Percentiles rank a stretch among this genome's conserved stretches.
These are phyloP conservation scores for Abscondita cerata DNA, from an alignment of 2,888 invertebrate species.

Conservation along the genomic window DNA sequence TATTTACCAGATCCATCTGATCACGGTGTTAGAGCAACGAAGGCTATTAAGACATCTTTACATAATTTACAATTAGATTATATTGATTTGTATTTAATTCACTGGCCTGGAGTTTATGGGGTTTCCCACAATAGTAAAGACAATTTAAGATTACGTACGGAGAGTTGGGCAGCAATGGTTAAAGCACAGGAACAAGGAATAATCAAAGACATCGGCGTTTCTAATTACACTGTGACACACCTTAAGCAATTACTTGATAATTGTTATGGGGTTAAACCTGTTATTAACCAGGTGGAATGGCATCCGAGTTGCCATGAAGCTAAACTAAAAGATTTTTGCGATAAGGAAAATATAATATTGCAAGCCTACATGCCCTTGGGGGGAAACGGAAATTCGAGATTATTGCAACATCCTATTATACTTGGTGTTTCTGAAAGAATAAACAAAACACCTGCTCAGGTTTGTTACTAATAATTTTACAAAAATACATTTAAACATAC, in stretches of 20 bases:
- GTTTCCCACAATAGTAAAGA: conserved; percentile 61
- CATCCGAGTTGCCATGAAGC: conserved; percentile 76
- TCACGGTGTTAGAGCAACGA: conserved; percentile 62
- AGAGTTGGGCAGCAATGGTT: conserved; percentile 74
- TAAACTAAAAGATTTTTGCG: conserved; percentile 69
- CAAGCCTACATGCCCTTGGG: conserved; percentile 85
- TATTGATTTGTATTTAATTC: conserved; percentile 80
- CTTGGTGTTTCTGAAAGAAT: conserved; percentile 65
- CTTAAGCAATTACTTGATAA: conserved; percentile 67
- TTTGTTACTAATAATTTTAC: conserved; percentile 33
- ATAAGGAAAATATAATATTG: conserved; percentile 68
- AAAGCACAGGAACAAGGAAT: conserved; percentile 68
- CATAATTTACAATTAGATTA: conserved; percentile 69
- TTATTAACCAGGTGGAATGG: conserved; percentile 83
- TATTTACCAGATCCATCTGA: conserved; percentile 58
- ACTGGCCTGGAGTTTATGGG: conserved; percentile 77
- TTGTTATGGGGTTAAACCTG: conserved; percentile 66
- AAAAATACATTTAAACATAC: conserved; percentile 30
- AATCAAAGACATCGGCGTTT: conserved; percentile 76
- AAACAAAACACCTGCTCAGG: conserved; percentile 67
- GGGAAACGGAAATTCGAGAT: conserved; percentile 60
- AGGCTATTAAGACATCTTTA: conserved; percentile 67
- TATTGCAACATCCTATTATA: conserved; percentile 68
- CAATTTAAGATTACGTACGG: conserved; percentile 65
- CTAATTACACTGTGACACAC: conserved; percentile 77